A percentile compares a stretch with the other conserved stretches of the same genome.
Conservation (phyloP, 2,888 invertebrate genomes). For the Eupithecia insigniata region DNA sequence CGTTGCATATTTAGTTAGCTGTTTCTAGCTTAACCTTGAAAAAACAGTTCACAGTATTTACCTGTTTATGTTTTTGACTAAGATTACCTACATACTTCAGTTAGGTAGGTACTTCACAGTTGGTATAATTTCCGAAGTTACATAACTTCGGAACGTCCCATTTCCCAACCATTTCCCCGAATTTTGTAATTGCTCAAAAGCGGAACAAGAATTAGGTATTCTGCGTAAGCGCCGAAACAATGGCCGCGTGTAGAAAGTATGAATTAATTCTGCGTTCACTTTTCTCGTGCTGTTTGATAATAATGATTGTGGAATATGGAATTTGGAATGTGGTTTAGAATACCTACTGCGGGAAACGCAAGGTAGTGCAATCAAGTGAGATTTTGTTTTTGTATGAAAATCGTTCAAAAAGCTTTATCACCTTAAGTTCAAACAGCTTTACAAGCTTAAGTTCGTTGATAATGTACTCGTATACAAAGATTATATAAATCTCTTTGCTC, state of each 20-base stretch:
- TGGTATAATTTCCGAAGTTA: constrained; percentile 9
- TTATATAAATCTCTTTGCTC: too few relatives aligned
- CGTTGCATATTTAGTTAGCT: too few relatives aligned
- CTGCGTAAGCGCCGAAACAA: constrained; percentile 46
- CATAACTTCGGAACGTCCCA: too few relatives aligned
- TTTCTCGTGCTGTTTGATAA: constrained; percentile 28
- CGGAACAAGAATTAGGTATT: constrained; percentile 37
- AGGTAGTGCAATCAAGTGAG: too few relatives aligned
- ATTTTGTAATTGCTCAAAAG: constrained; percentile 30
- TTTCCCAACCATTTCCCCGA: constrained; percentile 34
- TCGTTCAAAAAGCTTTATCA: too few relatives aligned
- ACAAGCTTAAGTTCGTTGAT: too few relatives aligned
- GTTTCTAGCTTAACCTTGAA: too few relatives aligned
- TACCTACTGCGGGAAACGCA: not conserved
- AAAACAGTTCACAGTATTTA: not conserved
- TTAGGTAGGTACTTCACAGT: not conserved
- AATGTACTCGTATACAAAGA: too few relatives aligned
- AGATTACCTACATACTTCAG: too few relatives aligned
- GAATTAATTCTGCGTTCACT: constrained; percentile 51
- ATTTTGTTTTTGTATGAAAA: too few relatives aligned
- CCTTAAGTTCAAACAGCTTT: too few relatives aligned
- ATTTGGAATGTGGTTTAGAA: constrained; percentile 1
- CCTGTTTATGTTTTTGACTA: not conserved
- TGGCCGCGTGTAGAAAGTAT: constrained; percentile 51
- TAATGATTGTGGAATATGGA: constrained; percentile 21